Evolutionary conservation across 2,113 vertebrate genomes (phyloP).

Genomic region (Campylomormyrus tamandua): DNA sequence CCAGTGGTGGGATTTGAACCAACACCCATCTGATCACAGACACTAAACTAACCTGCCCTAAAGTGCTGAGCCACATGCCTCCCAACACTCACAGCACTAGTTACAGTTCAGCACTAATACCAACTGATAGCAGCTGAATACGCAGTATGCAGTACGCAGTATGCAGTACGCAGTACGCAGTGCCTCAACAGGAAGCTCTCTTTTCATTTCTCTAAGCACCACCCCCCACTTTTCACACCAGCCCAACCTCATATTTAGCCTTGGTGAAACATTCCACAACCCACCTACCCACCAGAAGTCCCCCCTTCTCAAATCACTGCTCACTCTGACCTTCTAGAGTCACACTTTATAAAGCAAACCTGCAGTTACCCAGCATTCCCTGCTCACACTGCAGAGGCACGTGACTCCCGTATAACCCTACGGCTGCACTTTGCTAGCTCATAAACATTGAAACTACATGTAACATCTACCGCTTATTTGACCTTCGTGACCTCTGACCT

Average conservation of each 20-base stretch:
- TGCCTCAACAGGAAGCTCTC: background rate
- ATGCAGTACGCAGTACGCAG: background rate
- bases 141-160: background rate
- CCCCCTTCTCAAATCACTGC: background rate
- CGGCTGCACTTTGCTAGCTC: background rate
- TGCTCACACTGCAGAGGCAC: background rate
- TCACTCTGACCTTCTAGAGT: background rate
- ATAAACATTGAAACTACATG: background rate
- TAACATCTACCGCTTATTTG: background rate
- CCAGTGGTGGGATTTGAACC: background rate
- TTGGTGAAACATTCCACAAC: background rate
- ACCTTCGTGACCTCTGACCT: background rate
- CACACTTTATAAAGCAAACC: background rate
- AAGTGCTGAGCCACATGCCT: background rate
- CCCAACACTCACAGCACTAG: background rate
- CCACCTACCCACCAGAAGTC: background rate
- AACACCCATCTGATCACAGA: background rate
- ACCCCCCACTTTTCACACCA: background rate
- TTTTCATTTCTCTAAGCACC: background rate
- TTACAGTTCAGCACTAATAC: background rate
- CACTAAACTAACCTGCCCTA: background rate
- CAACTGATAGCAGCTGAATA: background rate
- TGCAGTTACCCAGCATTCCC: background rate
- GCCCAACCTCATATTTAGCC: background rate
- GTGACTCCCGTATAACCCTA: background rate